These are phyloP conservation scores for Folsomia candida DNA, from an alignment of 2,888 invertebrate genomes.

Conservation along the genomic window DNA sequence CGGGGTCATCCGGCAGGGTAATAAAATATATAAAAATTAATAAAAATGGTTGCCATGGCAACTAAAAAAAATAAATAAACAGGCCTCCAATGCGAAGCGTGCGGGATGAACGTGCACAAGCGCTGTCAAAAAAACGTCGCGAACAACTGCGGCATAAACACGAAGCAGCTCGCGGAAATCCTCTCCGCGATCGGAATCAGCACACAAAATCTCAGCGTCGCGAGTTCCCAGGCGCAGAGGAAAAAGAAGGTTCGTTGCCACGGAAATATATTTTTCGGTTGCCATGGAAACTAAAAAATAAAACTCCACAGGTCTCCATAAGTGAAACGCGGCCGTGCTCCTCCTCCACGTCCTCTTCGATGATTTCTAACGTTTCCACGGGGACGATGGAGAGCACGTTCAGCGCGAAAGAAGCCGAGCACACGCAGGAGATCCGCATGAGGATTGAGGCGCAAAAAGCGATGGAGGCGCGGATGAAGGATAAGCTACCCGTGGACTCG, in stretches of 20 bases:
- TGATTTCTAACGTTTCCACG: not conserved
- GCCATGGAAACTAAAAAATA: no score
- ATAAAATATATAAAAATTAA: no score
- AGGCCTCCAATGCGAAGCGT: conserved; percentile 94
- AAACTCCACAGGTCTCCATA: conserved; percentile 23
- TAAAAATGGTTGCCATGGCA: no score
- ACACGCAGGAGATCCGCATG: conserved; percentile 52
- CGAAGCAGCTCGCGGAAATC: conserved; percentile 92
- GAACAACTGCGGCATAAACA: conserved; percentile 98
- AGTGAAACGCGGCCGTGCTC: conserved; percentile 8
- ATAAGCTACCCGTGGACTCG: conserved; percentile 52
- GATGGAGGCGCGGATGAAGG: conserved; percentile 57
- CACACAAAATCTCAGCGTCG: conserved; percentile 72
- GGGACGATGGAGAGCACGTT: conserved; percentile 25
- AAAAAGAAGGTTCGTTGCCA: conserved; percentile 53
- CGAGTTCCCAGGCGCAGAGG: no score
- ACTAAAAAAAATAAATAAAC: no score
- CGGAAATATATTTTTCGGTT: not conserved
- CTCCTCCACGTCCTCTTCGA: conserved; percentile 12
- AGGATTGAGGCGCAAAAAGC: conserved; percentile 54
- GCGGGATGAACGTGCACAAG: conserved; percentile 97
- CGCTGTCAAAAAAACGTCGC: conserved; percentile 98
- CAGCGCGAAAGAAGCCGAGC: conserved; percentile 51
- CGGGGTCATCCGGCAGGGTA: conserved; percentile 93
- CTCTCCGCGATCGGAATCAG: conserved; percentile 88